phyloP scores from a whole-genome alignment of 92 coral and sea anemone genomes.

The Epizoanthus scotinus region DNA sequence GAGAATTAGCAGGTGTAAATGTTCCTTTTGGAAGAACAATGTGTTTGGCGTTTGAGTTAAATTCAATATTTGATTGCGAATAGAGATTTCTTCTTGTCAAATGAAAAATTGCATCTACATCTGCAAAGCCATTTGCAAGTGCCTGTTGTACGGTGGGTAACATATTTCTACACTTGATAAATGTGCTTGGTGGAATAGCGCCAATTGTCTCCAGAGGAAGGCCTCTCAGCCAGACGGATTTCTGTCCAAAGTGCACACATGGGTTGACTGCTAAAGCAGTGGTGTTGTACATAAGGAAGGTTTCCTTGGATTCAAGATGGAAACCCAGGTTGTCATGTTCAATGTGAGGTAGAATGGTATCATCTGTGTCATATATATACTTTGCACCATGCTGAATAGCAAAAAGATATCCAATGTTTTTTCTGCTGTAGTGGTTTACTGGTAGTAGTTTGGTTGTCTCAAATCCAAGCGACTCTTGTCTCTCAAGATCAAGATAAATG shows the following conservation, averaged over 20 bases:
- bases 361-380: slow-evolving; percentile 25
- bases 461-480: slow-evolving; percentile 20
- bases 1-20: slow-evolving; percentile 21
- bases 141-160: slow-evolving; percentile 26
- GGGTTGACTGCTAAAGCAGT: slow-evolving; percentile 19
- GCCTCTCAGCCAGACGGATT: slow-evolving; percentile 20
- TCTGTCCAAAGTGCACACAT: slow-evolving; percentile 27
- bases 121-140: slow-evolving; percentile 19
- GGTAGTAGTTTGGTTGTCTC: slow-evolving; percentile 24
- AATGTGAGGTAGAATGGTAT: neutral
- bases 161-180: neutral
- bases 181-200: neutral
- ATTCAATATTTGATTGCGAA: neutral
- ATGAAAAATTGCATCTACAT: slow-evolving; percentile 14
- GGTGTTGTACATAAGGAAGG: slow-evolving; percentile 4
- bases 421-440: slow-evolving; percentile 34
- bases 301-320: slow-evolving; percentile 13
- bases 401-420: slow-evolving; percentile 30
- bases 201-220: slow-evolving; percentile 24
- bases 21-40: slow-evolving; percentile 27
- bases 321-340: slow-evolving; percentile 7
- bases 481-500: slow-evolving; percentile 25
- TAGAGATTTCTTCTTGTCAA: slow-evolving; percentile 16
- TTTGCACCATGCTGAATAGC: slow-evolving; percentile 39
- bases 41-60: slow-evolving; percentile 1